Evolutionary conservation across 2,888 invertebrate species (phyloP), one percentile per base, ranked within the genome.

Genomic region (Cerastoderma edule): DNA sequence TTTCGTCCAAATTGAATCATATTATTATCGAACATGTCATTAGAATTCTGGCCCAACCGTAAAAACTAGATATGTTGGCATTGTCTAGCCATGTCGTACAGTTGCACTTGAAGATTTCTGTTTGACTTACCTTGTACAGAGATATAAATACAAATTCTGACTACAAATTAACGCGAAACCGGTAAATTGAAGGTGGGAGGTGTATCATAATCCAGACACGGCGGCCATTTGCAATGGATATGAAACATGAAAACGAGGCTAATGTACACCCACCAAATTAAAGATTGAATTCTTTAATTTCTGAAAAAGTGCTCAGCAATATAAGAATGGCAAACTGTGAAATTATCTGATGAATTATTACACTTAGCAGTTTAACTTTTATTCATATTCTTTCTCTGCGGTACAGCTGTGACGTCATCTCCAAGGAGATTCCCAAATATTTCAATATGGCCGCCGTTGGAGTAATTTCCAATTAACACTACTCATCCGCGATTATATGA

Each of bases 171-270:
- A 6, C 39, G 56, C 56, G 67, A 75, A 64, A 60, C 69, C 50
- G 50, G 67, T 53, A 54, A 75, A 33, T 35, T 28, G 66, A 22
- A 67, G 66, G 74, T 73, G 75, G 85, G 78, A 85, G 85, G 84
- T 86, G 85, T 79, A 83, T 81, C 84, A 84, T 83, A 84, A 78
- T 78, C 78, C 81, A 85, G 80, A 87, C 83, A 85, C 83, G 87
- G 89, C 88, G 85, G 89, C 89, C 89, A 89, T 89, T 89, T 87
- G 85, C 86, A 87, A 87, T 82, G 80, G 78, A 81, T 76, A 65
- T 69, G 46, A 53, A 35, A 22, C 64, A 68, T 70, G 39, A 83
- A 79, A 86, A 80, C 83, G 85, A 87, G 86, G 85, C 83, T 81
- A 78, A 85, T 80, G 81, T 84, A 87, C 87, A 87, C 89, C 88